Evolutionary conservation across 2,888 invertebrate species (phyloP), one percentile per base, ranked within the genome.

Genomic region (Dexiosoma caninum): DNA sequence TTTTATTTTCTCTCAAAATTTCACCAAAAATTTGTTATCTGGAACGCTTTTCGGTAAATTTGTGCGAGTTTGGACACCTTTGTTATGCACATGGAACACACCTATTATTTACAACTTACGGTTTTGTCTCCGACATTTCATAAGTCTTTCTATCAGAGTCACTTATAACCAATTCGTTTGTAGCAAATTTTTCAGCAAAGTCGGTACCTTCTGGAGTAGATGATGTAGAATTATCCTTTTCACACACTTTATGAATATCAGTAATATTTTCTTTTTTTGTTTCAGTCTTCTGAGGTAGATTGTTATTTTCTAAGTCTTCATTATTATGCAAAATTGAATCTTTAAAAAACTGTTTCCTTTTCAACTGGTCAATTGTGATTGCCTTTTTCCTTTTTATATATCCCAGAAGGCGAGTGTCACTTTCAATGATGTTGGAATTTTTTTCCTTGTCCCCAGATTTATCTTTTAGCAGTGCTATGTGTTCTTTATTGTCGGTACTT

Each of bases 131-230:
- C 1, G 78, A 83, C 75, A 90, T 87, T 70, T 87, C 89, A 57
- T 85, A 90, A 64, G 86, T 87, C 1, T 84, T 83, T 27, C 86
- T 85, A 76, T 86, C 86, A 1, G 86, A 87, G 9, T 77, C 82
- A 55, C 86, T 88, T 4, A 90, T 88, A 3, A 86, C 85, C 71
- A 91, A 85, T 64, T 89, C 88, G 66, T 86, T 89, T 2, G 88
- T 84, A 9, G 86, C 83, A 62, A 87, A 88, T 55, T 87, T 88
- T 55, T 86, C 83, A 0, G 84, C 51, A 2, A 51, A 71, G 10
- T 64, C 35, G 4, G n/a, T 21, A 8, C 2, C 16, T 42, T 21
- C n/a, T 60, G 8, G 82, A 81, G 57, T 83, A 83, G n/a, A 51
- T 16, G 32, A 16, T 2, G 10, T 19, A n/a, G 10, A 59, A 21